A percentile compares a stretch with the other conserved stretches of the same genome.
These are phyloP conservation scores for Drosophila trapezifrons DNA, from an alignment of 1,140 invertebrate genomes.

Conservation along the genomic window DNA sequence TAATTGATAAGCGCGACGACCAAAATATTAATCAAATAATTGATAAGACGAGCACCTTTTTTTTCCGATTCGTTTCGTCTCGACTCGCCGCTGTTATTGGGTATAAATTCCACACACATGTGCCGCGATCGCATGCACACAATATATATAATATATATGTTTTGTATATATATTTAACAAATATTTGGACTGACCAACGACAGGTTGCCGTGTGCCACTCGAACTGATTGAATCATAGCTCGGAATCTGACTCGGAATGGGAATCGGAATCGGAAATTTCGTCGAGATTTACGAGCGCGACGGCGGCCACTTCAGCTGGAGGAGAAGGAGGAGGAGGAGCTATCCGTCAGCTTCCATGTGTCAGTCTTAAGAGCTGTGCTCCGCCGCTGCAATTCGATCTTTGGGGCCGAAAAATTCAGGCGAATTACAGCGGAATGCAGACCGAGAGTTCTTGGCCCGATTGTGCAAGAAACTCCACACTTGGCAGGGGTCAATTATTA, in stretches of 20 bases:
- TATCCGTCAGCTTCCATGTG: slow-evolving; percentile 1
- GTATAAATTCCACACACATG: slow-evolving; percentile 35
- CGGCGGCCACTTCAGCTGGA: background rate
- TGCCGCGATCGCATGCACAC: slow-evolving; percentile 1
- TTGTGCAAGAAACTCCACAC: slow-evolving; percentile 10
- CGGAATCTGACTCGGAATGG: background rate
- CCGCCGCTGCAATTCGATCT: background rate
- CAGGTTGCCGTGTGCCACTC: slow-evolving; percentile 47
- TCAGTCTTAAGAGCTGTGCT: background rate
- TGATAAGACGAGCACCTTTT: slow-evolving; percentile 39
- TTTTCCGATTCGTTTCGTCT: background rate
- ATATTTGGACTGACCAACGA: slow-evolving; percentile 24
- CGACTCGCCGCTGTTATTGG: slow-evolving; percentile 5
- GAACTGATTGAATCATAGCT: slow-evolving; percentile 50
- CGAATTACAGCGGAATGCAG: slow-evolving; percentile 19
- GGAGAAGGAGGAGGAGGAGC: background rate
- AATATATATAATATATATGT: slow-evolving; percentile 2
- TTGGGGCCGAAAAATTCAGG: background rate
- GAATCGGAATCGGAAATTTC: slow-evolving; percentile 24
- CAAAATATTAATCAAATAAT: slow-evolving; percentile 63
- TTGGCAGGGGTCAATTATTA: background rate
- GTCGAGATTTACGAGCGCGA: slow-evolving; percentile 38
- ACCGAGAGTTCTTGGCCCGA: slow-evolving; percentile 21
- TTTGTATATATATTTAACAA: too few relatives aligned
- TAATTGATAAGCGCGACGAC: slow-evolving; percentile 57